phyloP scores from a whole-genome alignment of 2,797 vertebrate genomes.

The Lateolabrax maculatus region DNA sequence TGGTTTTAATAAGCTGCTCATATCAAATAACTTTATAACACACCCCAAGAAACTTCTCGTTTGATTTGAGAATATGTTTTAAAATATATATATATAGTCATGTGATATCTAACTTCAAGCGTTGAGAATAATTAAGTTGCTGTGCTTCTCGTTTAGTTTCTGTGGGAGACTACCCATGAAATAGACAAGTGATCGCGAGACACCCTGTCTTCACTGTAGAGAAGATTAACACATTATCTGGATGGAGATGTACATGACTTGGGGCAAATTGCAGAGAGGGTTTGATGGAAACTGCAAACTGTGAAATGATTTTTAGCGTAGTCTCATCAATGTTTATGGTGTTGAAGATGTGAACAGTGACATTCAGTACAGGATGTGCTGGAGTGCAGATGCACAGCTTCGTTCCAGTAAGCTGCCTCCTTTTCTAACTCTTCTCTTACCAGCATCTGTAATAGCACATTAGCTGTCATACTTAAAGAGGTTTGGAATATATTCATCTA shows the following conservation, averaged over 20 bases:
- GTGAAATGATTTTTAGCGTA: slow-evolving; percentile 74
- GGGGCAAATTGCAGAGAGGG: slow-evolving; percentile 54
- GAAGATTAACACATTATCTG: slow-evolving; percentile 76
- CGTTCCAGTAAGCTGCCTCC: slow-evolving; percentile 32
- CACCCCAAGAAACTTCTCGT: background rate
- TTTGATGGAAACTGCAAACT: slow-evolving; percentile 73
- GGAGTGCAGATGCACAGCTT: slow-evolving; percentile 23
- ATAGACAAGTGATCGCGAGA: slow-evolving; percentile 73
- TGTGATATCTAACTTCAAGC: slow-evolving; percentile 30
- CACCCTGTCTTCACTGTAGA: slow-evolving; percentile 56
- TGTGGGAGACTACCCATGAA: slow-evolving; percentile 76
- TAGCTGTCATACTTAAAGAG: slow-evolving; percentile 19
- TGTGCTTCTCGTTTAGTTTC: slow-evolving; percentile 54
- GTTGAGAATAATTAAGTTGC: slow-evolving; percentile 63
- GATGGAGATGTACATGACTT: slow-evolving; percentile 73
- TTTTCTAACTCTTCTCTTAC: slow-evolving; percentile 12
- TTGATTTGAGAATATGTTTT: slow-evolving; percentile 22
- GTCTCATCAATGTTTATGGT: slow-evolving; percentile 75
- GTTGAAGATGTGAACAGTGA: slow-evolving; percentile 59
- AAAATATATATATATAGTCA: slow-evolving; percentile 1
- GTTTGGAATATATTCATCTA: slow-evolving; percentile 29
- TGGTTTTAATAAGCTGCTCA: background rate
- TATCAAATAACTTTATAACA: background rate
- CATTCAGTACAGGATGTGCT: slow-evolving; percentile 46
- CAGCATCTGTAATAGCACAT: slow-evolving; percentile 32